phyloP scores from a whole-genome alignment of 2,797 vertebrate genomes.

The Allobates femoralis region DNA sequence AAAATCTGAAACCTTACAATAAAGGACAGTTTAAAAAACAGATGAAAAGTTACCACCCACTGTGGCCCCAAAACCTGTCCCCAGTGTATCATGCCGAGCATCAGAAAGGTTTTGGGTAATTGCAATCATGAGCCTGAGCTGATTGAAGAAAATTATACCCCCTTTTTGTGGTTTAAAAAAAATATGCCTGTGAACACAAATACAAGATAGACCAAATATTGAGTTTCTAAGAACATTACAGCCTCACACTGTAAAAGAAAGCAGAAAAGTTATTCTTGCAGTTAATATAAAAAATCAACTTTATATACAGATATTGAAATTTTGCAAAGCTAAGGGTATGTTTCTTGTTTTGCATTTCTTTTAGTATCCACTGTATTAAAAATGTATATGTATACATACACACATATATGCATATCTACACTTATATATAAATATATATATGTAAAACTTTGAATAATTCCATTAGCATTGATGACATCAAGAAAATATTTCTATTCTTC shows the following conservation, averaged over 20 bases:
- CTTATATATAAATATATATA: too few relatives aligned
- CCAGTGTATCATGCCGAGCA: constrained; percentile 77
- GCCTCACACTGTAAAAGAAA: neutral
- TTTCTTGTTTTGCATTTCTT: neutral
- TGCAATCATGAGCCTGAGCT: constrained; percentile 89
- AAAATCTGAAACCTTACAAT: constrained; percentile 86
- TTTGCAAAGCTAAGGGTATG: neutral
- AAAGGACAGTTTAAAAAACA: constrained; percentile 80
- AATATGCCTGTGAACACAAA: constrained; percentile 50
- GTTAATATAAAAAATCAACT: neutral
- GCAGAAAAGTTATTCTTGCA: neutral
- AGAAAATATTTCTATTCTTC: too few relatives aligned
- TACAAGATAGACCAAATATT: constrained; percentile 66
- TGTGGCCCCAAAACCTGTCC: constrained; percentile 76
- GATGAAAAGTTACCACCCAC: constrained; percentile 85
- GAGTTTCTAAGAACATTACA: constrained; percentile 53
- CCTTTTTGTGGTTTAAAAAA: constrained; percentile 69
- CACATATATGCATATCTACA: too few relatives aligned
- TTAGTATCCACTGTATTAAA: neutral
- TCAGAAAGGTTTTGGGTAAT: constrained; percentile 87
- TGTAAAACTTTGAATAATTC: too few relatives aligned
- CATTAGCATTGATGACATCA: too few relatives aligned
- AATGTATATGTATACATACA: neutral
- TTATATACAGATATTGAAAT: neutral
- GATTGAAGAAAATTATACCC: constrained; percentile 97